Evolutionary conservation across 2,113 vertebrate species (phyloP).

Genomic region (Holacanthus passer): DNA sequence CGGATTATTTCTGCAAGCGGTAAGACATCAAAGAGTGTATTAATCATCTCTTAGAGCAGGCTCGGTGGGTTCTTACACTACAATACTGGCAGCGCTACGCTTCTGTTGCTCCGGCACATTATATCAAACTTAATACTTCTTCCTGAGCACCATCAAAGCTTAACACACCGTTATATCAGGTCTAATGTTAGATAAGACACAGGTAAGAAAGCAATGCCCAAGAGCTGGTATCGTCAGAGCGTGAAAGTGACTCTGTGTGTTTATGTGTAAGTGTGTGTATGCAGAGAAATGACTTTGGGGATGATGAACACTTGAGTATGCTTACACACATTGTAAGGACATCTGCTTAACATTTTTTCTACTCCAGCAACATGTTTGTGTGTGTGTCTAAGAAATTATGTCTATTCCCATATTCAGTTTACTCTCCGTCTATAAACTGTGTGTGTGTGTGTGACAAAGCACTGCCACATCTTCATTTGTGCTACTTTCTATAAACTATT

Average conservation of each 20-base stretch:
- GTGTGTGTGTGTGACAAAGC: neutral
- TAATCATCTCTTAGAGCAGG: conserved; percentile 64
- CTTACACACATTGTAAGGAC: neutral
- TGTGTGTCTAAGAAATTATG: neutral
- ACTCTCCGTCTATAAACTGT: neutral
- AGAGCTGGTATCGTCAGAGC: conserved; percentile 14
- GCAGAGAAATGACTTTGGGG: neutral
- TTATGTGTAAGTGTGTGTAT: conserved; percentile 7
- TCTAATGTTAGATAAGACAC: conserved; percentile 49
- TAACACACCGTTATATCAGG: conserved; percentile 36
- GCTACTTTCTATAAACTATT: neutral
- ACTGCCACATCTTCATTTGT: neutral
- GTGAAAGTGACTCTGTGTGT: conserved; percentile 11
- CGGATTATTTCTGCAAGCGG: conserved; percentile 69
- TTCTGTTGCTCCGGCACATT: conserved; percentile 36
- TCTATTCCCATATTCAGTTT: neutral
- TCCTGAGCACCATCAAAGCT: conserved; percentile 58
- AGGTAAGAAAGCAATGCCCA: conserved; percentile 25
- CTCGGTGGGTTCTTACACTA: conserved; percentile 29
- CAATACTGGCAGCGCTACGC: conserved; percentile 24
- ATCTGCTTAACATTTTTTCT: neutral
- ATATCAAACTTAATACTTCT: conserved; percentile 53
- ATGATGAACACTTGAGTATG: neutral
- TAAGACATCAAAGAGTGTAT: conserved; percentile 76
- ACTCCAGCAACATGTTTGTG: neutral